Conservation (phyloP, 2,797 vertebrate genomes). For the Mionectes olivaceus region DNA sequence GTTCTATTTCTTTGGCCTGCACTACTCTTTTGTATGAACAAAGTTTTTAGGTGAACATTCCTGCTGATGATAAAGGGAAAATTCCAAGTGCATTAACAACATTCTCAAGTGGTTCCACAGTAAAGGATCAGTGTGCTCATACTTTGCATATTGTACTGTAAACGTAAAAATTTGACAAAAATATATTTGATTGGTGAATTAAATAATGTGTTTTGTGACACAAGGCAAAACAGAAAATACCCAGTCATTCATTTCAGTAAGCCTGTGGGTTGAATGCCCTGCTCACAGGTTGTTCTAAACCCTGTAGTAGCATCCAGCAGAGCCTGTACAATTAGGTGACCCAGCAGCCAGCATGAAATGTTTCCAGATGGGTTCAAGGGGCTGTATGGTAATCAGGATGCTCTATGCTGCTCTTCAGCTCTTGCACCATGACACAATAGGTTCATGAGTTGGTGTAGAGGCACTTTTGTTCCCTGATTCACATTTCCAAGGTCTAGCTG, state of each 20-base stretch:
- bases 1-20: not conserved
- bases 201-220: rapidly evolving
- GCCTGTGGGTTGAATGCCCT: not conserved
- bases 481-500: not conserved
- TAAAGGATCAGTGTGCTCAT: not conserved
- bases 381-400: not conserved
- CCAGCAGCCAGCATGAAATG: not conserved
- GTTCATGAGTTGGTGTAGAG: not conserved
- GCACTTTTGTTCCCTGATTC: not conserved
- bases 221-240: not conserved
- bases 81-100: not conserved
- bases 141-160: not conserved
- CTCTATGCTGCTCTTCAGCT: rapidly evolving
- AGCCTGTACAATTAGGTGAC: rapidly evolving
- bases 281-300: not conserved
- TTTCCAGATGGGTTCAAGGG: not conserved
- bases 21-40: not conserved
- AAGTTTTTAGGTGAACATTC: not conserved
- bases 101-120: not conserved
- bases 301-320: not conserved
- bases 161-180: not conserved
- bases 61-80: not conserved
- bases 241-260: rapidly evolving
- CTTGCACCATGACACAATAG: not conserved
- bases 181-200: not conserved